These are phyloP conservation scores for Laspeyria flexula DNA, from an alignment of 2,888 invertebrate genomes.

Conservation along the genomic window DNA sequence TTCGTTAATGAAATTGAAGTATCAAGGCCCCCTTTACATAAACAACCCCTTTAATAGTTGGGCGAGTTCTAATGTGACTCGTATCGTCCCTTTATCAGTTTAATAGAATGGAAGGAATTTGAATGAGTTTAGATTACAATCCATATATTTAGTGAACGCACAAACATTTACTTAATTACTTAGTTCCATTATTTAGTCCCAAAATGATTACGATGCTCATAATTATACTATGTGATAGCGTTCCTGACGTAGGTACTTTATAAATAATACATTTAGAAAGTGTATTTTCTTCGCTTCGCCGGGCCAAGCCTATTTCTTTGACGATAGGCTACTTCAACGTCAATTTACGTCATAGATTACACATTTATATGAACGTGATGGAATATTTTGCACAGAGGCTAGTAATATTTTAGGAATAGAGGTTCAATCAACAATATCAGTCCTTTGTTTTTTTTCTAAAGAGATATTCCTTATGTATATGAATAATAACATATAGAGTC, in stretches of 20 bases:
- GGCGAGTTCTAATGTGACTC: slow-evolving; percentile 23
- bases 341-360: neutral
- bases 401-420: neutral
- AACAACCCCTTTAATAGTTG: slow-evolving; percentile 17
- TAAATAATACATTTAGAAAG: slow-evolving; percentile 9
- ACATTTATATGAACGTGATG: neutral
- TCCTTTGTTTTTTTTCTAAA: too few species aligned
- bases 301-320: slow-evolving; percentile 4
- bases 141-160: slow-evolving; percentile 29
- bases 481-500: too few species aligned
- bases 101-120: slow-evolving; percentile 36
- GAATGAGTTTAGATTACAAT: slow-evolving; percentile 33
- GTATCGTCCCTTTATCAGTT: slow-evolving; percentile 27
- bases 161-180: slow-evolving; percentile 3
- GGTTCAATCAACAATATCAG: too few species aligned
- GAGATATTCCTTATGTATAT: too few species aligned
- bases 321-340: slow-evolving; percentile 1
- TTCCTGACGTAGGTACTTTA: neutral
- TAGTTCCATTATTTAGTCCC: neutral
- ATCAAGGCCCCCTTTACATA: slow-evolving; percentile 13
- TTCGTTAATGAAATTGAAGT: slow-evolving; percentile 9
- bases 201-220: slow-evolving; percentile 1
- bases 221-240: neutral
- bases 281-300: slow-evolving; percentile 3
- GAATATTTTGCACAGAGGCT: neutral